Conservation (phyloP, 2,797 vertebrate genomes). For the Crenichthys baileyi region DNA sequence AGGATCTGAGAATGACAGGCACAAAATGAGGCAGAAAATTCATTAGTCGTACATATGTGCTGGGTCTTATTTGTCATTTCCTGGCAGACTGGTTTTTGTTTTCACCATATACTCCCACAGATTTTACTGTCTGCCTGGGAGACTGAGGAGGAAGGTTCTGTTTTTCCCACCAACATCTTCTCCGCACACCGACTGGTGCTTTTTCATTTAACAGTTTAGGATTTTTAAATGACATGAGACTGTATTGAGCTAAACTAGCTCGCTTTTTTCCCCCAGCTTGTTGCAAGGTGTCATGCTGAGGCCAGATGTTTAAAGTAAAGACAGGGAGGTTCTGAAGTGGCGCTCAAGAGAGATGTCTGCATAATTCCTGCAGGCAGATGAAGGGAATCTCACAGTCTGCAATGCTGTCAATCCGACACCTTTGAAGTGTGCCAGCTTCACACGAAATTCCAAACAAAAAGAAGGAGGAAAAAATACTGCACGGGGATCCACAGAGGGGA, state of each 20-base stretch:
- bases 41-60: slow-evolving; percentile 35
- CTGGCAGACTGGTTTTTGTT: slow-evolving; percentile 23
- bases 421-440: slow-evolving; percentile 84
- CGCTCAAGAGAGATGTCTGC: slow-evolving; percentile 80
- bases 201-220: slow-evolving; percentile 60
- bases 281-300: slow-evolving; percentile 78
- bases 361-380: slow-evolving; percentile 82
- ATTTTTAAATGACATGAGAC: slow-evolving; percentile 59
- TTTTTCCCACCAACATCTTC: slow-evolving; percentile 23
- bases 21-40: slow-evolving; percentile 48
- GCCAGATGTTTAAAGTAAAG: slow-evolving; percentile 84
- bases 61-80: slow-evolving; percentile 37
- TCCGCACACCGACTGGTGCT: slow-evolving; percentile 41
- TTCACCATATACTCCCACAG: slow-evolving; percentile 13
- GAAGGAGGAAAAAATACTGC: slow-evolving; percentile 12
- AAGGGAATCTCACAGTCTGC: slow-evolving; percentile 80
- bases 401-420: slow-evolving; percentile 75
- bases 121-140: slow-evolving; percentile 16
- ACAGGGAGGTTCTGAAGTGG: slow-evolving; percentile 78
- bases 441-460: slow-evolving; percentile 71
- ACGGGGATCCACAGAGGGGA: slow-evolving; percentile 45
- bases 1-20: slow-evolving; percentile 16
- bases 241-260: slow-evolving; percentile 48
- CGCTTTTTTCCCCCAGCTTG: slow-evolving; percentile 40
- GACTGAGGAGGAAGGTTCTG: slow-evolving; percentile 1